Conservation (phyloP, 2,113 vertebrate species). For the Pontoporia blainvillei region DNA sequence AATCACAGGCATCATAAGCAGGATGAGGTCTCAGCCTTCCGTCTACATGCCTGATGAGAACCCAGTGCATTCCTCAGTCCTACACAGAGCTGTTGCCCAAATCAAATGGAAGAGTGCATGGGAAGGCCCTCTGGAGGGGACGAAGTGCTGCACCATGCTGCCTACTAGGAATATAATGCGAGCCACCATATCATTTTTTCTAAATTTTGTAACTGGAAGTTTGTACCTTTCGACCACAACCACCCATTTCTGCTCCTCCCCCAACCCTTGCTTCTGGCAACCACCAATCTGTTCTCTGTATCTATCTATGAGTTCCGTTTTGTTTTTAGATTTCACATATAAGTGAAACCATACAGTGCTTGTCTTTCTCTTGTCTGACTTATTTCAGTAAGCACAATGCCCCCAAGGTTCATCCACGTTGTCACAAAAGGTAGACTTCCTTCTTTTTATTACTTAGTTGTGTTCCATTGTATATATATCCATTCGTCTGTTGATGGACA, state of each 20-base stretch:
- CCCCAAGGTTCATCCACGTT: background rate
- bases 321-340: background rate
- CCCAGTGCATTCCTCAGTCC: background rate
- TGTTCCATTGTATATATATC: background rate
- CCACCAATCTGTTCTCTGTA: background rate
- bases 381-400: background rate
- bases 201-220: background rate
- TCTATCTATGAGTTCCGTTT: background rate
- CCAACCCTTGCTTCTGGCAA: background rate
- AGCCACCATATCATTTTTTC: background rate
- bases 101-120: rapidly evolving
- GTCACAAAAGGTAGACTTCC: background rate
- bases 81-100: background rate
- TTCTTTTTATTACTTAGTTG: background rate
- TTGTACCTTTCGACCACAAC: background rate
- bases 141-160: background rate
- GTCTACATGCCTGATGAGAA: background rate
- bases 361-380: background rate
- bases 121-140: background rate
- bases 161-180: background rate
- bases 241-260: background rate
- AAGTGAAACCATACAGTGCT: background rate
- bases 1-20: background rate
- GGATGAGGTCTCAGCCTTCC: background rate
- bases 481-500: background rate